Conservation (phyloP, 2,113 vertebrate species). For the Vidua chalybeata region DNA sequence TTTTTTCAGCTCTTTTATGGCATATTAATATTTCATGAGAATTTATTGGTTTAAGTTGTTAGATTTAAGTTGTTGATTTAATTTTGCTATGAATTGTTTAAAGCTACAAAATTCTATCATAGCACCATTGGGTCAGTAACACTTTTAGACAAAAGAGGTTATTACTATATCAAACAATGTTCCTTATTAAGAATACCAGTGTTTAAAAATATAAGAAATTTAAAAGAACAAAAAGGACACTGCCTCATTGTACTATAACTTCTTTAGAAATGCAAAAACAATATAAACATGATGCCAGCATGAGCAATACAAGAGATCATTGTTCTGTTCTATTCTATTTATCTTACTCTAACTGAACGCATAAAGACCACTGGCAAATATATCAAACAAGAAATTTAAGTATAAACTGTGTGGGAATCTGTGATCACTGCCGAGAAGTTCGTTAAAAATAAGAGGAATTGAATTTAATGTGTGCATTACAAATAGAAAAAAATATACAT, state of each 20-base stretch:
- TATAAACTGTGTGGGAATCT: not conserved
- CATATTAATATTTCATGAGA: not conserved
- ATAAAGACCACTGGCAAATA: not conserved
- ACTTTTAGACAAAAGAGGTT: not conserved
- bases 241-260: not conserved
- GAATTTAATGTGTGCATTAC: not conserved
- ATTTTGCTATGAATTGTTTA: not conserved
- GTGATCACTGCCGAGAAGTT: not conserved
- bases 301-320: not conserved
- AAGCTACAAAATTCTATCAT: not conserved
- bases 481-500: not conserved
- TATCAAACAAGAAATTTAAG: not conserved
- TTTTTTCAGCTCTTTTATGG: not conserved
- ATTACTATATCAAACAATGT: not conserved
- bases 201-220: not conserved
- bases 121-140: not conserved
- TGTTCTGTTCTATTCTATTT: not conserved
- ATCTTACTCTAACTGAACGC: not conserved
- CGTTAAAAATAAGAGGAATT: not conserved
- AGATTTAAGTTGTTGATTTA: not conserved
- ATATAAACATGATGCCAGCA: not conserved
- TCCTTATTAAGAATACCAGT: not conserved
- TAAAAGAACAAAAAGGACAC: not conserved
- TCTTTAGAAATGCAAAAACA: not conserved
- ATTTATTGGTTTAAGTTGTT: not conserved